These are phyloP conservation scores for Aphelocoma californica DNA, from an alignment of 2,797 vertebrate species.

Conservation along the genomic window DNA sequence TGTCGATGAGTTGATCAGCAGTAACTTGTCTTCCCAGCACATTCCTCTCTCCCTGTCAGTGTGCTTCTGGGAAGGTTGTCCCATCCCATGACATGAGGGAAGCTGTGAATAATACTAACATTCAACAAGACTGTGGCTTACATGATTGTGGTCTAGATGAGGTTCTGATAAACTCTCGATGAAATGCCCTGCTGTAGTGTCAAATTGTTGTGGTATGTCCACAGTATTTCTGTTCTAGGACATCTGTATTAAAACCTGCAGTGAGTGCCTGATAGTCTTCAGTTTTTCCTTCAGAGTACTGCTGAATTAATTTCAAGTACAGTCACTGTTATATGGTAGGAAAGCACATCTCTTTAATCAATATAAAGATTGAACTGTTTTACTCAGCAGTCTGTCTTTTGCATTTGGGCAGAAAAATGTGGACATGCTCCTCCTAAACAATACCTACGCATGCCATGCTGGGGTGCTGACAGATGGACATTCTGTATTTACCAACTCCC, in stretches of 20 bases:
- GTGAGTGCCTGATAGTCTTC: constrained; percentile 13
- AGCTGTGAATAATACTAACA: constrained; percentile 17
- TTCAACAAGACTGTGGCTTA: not conserved
- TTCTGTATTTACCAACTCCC: constrained; percentile 54
- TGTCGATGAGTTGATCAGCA: not conserved
- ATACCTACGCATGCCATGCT: constrained; percentile 52
- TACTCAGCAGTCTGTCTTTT: constrained; percentile 57
- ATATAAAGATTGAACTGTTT: constrained; percentile 60
- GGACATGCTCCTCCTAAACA: constrained; percentile 52
- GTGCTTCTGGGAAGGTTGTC: not conserved
- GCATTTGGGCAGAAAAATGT: constrained; percentile 64
- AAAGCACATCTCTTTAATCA: constrained; percentile 47
- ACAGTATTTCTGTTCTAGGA: constrained; percentile 28
- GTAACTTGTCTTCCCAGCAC: not conserved
- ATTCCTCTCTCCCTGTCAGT: not conserved
- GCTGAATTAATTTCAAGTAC: constrained; percentile 65
- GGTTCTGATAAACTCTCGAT: constrained; percentile 31
- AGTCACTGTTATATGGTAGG: constrained; percentile 28
- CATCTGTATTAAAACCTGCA: constrained; percentile 44
- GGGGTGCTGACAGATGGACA: constrained; percentile 59
- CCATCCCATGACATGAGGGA: not conserved
- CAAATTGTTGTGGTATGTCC: constrained; percentile 33
- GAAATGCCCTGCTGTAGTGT: constrained; percentile 16
- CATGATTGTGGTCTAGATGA: constrained; percentile 28
- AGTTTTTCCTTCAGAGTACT: constrained; percentile 4